phyloP scores from a whole-genome alignment of 1,140 invertebrate species.

The Sinonovacula constricta region DNA sequence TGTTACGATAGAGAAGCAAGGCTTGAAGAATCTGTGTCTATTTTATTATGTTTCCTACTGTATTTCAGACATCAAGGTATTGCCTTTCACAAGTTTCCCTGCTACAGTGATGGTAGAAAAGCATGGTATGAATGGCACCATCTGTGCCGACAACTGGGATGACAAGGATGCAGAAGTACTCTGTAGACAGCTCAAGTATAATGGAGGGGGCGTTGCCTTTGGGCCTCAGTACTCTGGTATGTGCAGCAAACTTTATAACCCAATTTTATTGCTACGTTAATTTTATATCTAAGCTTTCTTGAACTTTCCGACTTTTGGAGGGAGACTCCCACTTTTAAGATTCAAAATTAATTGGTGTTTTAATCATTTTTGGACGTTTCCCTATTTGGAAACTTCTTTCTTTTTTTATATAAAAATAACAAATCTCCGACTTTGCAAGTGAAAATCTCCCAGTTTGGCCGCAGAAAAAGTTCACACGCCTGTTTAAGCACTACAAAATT shows the following conservation, averaged over 20 bases:
- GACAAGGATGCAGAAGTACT: slow-evolving; percentile 85
- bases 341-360: neutral
- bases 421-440: no score
- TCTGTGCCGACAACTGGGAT: slow-evolving; percentile 88
- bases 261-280: slow-evolving; percentile 9
- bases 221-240: slow-evolving; percentile 48
- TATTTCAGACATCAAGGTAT: slow-evolving; percentile 60
- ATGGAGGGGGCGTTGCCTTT: slow-evolving; percentile 54
- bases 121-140: slow-evolving; percentile 84
- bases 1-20: slow-evolving; percentile 85
- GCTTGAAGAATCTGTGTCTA: no score
- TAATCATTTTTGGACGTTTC: no score
- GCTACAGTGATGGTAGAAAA: slow-evolving; percentile 83
- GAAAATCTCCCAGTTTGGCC: no score
- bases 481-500: no score
- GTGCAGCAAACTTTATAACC: no score
- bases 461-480: no score
- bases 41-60: no score
- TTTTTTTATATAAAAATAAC: no score
- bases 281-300: slow-evolving; percentile 37
- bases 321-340: neutral
- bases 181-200: slow-evolving; percentile 84
- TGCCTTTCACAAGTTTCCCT: slow-evolving; percentile 44
- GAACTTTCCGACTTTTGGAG: neutral
- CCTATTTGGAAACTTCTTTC: no score